Conservation (phyloP, 2,888 invertebrate genomes). For the Torymus aiolomorphi region DNA sequence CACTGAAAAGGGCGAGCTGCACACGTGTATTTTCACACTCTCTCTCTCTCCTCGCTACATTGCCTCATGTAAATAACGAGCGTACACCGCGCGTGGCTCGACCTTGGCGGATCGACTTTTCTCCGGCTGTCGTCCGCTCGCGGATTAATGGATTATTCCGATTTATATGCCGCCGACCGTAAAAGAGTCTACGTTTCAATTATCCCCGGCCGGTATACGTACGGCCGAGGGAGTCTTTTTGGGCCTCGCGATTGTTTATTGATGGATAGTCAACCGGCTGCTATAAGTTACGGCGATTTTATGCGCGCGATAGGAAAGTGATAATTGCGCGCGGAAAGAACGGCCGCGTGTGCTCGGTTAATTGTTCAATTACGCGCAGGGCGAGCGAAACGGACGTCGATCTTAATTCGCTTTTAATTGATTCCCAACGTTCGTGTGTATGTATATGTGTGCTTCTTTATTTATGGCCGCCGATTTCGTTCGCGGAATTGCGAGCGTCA, state of each 20-base stretch:
- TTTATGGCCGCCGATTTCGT: background rate
- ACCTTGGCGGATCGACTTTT: constrained; percentile 40
- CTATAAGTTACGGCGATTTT: constrained; percentile 28
- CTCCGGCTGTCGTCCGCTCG: background rate
- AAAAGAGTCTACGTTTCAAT: too few relatives aligned
- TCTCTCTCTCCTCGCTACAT: too few relatives aligned
- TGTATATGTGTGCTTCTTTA: background rate
- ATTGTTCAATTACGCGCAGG: constrained; percentile 27
- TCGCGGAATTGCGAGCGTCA: too few relatives aligned
- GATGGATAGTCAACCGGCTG: background rate
- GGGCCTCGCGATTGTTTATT: background rate
- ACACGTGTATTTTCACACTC: too few relatives aligned
- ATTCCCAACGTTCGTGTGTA: background rate
- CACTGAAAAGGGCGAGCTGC: too few relatives aligned
- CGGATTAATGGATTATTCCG: constrained; percentile 21
- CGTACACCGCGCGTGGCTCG: background rate
- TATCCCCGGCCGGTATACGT: background rate
- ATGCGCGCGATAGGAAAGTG: constrained; percentile 26
- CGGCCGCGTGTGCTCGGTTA: background rate
- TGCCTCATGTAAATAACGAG: too few relatives aligned
- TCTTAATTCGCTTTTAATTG: constrained; percentile 33
- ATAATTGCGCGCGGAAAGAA: constrained; percentile 20
- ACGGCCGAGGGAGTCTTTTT: background rate
- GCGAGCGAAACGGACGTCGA: background rate
- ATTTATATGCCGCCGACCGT: background rate